Conservation (phyloP, 2,113 vertebrate genomes). For the Blennius ocellaris region DNA sequence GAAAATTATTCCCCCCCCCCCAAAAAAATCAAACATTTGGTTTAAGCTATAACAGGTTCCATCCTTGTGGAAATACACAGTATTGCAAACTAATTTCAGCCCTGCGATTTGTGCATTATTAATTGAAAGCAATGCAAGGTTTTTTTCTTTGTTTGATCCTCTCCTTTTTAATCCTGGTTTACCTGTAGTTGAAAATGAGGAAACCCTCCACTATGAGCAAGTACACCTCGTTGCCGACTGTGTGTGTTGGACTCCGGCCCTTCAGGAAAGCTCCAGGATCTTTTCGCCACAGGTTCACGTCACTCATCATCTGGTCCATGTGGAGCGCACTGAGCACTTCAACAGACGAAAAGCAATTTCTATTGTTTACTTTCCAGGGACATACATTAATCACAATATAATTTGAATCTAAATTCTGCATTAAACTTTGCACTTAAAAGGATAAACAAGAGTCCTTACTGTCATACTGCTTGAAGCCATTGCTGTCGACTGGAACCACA, state of each 20-base stretch:
- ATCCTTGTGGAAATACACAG: too few relatives aligned
- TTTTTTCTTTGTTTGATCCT: too few relatives aligned
- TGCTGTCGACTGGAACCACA: slow-evolving; percentile 87
- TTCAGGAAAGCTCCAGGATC: slow-evolving; percentile 63
- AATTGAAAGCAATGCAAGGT: too few relatives aligned
- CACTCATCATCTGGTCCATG: slow-evolving; percentile 91
- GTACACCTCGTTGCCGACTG: slow-evolving; percentile 52
- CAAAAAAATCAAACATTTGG: too few relatives aligned
- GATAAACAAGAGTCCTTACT: slow-evolving; percentile 79
- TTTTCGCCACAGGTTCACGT: slow-evolving; percentile 82
- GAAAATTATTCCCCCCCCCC: too few relatives aligned
- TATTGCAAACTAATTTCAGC: too few relatives aligned
- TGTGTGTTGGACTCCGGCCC: slow-evolving; percentile 12
- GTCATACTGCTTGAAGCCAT: slow-evolving; percentile 94
- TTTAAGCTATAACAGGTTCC: too few relatives aligned
- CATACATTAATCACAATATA: too few relatives aligned
- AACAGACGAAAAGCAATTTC: slow-evolving; percentile 22
- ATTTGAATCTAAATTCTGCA: too few relatives aligned
- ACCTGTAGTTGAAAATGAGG: slow-evolving; percentile 94
- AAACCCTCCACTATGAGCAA: slow-evolving; percentile 95
- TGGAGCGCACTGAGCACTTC: slow-evolving; percentile 90
- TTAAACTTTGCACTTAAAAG: too few relatives aligned
- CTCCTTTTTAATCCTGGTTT: too few relatives aligned
- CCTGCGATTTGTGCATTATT: too few relatives aligned
- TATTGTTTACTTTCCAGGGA: not conserved